A percentile compares a stretch with the other conserved stretches of the same genome.
These are phyloP conservation scores for Pristionchus pacificus DNA, from an alignment of 1,140 invertebrate genomes.

Conservation along the genomic window DNA sequence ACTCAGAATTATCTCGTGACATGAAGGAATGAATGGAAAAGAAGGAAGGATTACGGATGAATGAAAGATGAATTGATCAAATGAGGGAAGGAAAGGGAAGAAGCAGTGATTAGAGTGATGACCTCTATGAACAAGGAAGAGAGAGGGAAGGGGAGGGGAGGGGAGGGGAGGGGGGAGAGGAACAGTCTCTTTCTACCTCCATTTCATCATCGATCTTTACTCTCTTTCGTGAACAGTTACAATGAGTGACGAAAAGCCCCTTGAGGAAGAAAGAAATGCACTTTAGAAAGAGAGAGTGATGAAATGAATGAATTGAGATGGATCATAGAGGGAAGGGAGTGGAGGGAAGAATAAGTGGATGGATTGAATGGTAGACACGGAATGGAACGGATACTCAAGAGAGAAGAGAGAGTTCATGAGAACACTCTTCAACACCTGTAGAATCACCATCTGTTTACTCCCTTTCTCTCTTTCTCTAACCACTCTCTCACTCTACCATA, in stretches of 20 bases:
- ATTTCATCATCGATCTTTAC: no score
- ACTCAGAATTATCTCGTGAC: background rate
- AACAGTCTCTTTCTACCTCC: no score
- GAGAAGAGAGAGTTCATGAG: background rate
- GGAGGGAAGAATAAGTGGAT: background rate
- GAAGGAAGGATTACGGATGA: background rate
- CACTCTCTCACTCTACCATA: constrained; percentile 5
- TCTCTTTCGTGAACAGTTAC: no score
- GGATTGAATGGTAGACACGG: no score
- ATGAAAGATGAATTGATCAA: background rate
- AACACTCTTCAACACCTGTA: constrained; percentile 1
- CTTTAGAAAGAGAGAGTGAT: background rate
- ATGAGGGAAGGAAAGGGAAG: background rate
- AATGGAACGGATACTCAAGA: no score
- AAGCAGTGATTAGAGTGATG: constrained; percentile 8
- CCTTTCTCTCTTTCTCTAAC: background rate
- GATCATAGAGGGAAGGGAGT: background rate
- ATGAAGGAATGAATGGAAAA: background rate
- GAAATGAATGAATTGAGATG: background rate
- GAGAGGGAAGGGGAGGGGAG: background rate
- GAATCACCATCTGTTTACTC: background rate
- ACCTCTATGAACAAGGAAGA: background rate
- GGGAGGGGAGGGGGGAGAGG: background rate
- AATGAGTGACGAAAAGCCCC: constrained; percentile 14
- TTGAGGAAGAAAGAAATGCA: constrained; percentile 8